These are phyloP conservation scores for Callopanchax toddi DNA, from an alignment of 2,113 vertebrate species.

Conservation along the genomic window DNA sequence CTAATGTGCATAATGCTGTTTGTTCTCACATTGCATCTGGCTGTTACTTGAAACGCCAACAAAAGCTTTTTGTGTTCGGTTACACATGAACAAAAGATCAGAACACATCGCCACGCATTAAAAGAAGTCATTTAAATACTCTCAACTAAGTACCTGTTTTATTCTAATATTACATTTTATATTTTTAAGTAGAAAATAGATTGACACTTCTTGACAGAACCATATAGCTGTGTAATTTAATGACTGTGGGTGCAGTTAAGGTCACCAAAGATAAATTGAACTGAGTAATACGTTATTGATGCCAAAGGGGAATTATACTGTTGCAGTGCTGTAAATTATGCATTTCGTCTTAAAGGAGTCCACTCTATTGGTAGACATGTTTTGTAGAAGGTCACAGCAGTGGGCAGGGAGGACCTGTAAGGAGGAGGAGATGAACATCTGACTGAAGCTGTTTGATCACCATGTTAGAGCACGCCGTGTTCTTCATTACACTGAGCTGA, in stretches of 20 bases:
- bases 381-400: not conserved
- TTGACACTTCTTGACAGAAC: no score
- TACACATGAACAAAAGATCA: no score
- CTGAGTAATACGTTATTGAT: not conserved
- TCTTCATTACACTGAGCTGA: no score
- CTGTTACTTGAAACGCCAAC: not conserved
- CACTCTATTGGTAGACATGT: not conserved
- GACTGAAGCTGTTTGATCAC: not conserved
- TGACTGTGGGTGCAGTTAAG: not conserved
- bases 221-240: not conserved
- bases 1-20: constrained; percentile 10
- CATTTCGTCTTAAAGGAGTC: not conserved
- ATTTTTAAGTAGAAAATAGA: no score
- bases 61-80: not conserved
- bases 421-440: not conserved
- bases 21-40: constrained; percentile 5
- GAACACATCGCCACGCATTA: no score
- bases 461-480: not conserved
- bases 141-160: no score
- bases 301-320: not conserved
- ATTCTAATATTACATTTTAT: no score
- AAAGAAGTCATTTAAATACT: no score
- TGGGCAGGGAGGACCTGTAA: not conserved
- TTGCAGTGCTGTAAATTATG: not conserved
- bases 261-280: not conserved